Conservation (phyloP, 2,113 vertebrate species). For the Oreochromis tanganicae region DNA sequence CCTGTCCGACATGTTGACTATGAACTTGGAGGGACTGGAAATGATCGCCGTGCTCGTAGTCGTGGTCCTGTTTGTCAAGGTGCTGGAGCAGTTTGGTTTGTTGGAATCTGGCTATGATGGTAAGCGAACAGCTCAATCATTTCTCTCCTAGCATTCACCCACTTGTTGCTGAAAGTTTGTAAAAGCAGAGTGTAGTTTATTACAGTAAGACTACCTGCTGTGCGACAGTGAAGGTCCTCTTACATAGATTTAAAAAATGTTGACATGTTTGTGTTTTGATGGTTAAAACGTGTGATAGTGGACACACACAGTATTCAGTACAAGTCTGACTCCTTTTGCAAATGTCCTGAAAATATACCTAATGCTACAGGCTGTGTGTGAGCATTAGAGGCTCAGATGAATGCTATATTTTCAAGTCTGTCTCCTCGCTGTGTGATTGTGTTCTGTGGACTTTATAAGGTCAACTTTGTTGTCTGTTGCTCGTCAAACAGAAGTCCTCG, state of each 20-base stretch:
- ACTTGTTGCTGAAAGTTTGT: constrained; percentile 16
- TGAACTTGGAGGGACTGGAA: constrained; percentile 98
- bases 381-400: not conserved
- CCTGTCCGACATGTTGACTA: constrained; percentile 74
- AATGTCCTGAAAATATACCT: not conserved
- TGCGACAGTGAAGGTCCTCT: not conserved
- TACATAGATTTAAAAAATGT: not conserved
- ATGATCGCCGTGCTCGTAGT: constrained; percentile 95
- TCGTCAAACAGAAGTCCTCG: not conserved
- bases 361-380: not conserved
- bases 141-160: not conserved
- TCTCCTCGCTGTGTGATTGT: not conserved
- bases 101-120: constrained; percentile 89
- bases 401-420: not conserved
- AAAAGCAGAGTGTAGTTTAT: not conserved
- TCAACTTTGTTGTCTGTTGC: not conserved
- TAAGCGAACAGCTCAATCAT: constrained; percentile 70
- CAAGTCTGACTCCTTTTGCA: not conserved
- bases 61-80: constrained; percentile 95
- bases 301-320: not conserved
- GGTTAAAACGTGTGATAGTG: not conserved
- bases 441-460: not conserved
- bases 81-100: constrained; percentile 95
- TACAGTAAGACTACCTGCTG: not conserved
- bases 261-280: not conserved